Conservation (phyloP, 2,113 vertebrate species). For the Sialia sialis region DNA sequence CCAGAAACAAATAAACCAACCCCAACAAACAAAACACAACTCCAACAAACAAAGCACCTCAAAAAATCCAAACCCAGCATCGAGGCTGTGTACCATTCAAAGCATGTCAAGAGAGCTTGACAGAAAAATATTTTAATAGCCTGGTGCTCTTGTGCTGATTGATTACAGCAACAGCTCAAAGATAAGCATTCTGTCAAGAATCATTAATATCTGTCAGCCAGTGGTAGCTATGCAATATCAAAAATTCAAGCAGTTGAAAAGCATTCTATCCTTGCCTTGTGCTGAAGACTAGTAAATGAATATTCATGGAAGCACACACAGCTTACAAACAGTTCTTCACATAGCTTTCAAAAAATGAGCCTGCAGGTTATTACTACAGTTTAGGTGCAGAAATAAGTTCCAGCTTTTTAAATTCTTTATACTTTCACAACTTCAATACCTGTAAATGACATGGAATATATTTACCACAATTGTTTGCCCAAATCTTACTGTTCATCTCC, state of each 20-base stretch:
- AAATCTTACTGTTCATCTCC: background rate
- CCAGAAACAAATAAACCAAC: background rate
- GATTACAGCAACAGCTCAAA: constrained; percentile 58
- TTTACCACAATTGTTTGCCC: background rate
- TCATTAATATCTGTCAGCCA: constrained; percentile 49
- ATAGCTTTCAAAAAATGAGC: background rate
- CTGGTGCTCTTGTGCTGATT: constrained; percentile 31
- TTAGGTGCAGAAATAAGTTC: background rate
- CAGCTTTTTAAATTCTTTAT: background rate
- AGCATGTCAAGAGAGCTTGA: constrained; percentile 29
- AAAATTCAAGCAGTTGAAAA: background rate
- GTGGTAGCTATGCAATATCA: background rate
- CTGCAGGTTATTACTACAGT: background rate
- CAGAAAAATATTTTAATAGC: constrained; percentile 54
- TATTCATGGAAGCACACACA: background rate
- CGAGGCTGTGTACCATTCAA: background rate
- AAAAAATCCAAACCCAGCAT: background rate
- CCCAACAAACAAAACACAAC: background rate
- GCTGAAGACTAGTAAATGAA: background rate
- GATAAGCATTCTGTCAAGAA: constrained; percentile 55
- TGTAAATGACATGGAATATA: background rate
- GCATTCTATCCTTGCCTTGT: background rate
- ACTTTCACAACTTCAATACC: background rate
- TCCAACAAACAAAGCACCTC: background rate
- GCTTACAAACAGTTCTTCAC: background rate